Percentiles rank a stretch among this genome's conserved stretches.
phyloP scores from a whole-genome alignment of 2,888 invertebrate genomes.

The Malachius bipustulatus region DNA sequence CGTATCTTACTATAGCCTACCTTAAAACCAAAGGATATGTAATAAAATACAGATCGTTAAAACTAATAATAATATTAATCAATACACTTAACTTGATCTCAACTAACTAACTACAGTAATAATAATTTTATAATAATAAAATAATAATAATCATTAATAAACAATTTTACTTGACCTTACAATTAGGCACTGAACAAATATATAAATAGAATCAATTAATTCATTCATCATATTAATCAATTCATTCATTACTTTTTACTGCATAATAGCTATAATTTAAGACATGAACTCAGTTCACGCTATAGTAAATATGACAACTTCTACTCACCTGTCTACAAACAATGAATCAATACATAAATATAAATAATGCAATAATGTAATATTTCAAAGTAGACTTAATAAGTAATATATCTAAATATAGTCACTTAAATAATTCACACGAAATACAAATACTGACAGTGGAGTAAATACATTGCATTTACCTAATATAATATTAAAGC shows the following conservation, averaged over 20 bases:
- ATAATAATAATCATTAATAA: conserved; percentile 8
- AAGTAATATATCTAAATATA: too few relatives aligned
- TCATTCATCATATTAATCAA: conserved; percentile 8
- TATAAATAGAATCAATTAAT: conserved; percentile 27
- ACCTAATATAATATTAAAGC: conserved; percentile 32
- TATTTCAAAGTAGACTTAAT: too few relatives aligned
- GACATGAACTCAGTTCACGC: too few relatives aligned
- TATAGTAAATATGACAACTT: too few relatives aligned
- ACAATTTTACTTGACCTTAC: conserved; percentile 24
- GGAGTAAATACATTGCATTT: conserved; percentile 29
- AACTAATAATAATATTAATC: conserved; percentile 17
- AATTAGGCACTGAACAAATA: conserved; percentile 36
- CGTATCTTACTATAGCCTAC: conserved; percentile 7
- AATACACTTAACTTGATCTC: conserved; percentile 12
- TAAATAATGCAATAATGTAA: too few relatives aligned
- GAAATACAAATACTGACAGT: conserved; percentile 36
- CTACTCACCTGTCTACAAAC: too few relatives aligned
- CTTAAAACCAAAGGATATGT: conserved; percentile 24
- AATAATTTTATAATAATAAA: conserved; percentile 9
- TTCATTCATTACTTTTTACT: too few relatives aligned
- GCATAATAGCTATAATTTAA: too few relatives aligned
- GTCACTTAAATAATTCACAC: conserved; percentile 28
- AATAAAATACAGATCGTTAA: conserved; percentile 26
- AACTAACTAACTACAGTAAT: too few relatives aligned
- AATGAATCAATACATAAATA: too few relatives aligned